Conservation (phyloP, 2,888 invertebrate species). For the Ophonus ardosiacus region DNA sequence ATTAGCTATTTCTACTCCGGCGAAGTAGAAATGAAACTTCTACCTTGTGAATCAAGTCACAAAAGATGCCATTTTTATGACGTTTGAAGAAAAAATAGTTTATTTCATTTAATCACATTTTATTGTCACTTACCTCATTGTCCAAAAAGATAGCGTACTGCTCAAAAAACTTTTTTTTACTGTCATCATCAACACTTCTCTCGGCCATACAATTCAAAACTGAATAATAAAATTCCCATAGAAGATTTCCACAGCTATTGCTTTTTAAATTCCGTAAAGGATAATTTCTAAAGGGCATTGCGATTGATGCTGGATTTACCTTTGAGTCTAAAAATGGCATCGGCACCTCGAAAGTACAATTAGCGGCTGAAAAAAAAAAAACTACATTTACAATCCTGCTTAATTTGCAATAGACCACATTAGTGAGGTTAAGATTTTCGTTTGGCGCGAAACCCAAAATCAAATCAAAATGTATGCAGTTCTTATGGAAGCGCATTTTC, state of each 20-base stretch:
- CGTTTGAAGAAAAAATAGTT: too few relatives aligned
- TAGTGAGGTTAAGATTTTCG: too few relatives aligned
- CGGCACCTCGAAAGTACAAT: slow-evolving; percentile 73
- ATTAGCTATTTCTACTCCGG: too few relatives aligned
- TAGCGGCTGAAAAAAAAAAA: background rate
- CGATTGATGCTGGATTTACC: slow-evolving; percentile 78
- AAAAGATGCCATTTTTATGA: too few relatives aligned
- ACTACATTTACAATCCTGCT: too few relatives aligned
- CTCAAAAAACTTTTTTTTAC: slow-evolving; percentile 76
- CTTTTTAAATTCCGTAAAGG: slow-evolving; percentile 76
- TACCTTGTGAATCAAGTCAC: too few relatives aligned
- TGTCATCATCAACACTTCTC: slow-evolving; percentile 72
- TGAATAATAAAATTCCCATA: slow-evolving; percentile 78
- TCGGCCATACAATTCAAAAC: slow-evolving; percentile 77
- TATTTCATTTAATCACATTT: too few relatives aligned
- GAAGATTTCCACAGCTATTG: slow-evolving; percentile 75
- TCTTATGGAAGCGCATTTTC: too few relatives aligned
- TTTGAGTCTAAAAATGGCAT: slow-evolving; percentile 81
- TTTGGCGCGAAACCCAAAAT: too few relatives aligned
- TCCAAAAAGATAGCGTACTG: slow-evolving; percentile 79
- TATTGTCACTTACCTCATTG: slow-evolving; percentile 72
- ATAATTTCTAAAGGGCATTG: slow-evolving; percentile 79
- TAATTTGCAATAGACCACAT: too few relatives aligned
- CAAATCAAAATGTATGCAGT: too few relatives aligned
- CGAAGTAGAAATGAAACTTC: too few relatives aligned